Conservation (phyloP, 2,113 vertebrate species). For the Oncorhynchus gorbuscha region DNA sequence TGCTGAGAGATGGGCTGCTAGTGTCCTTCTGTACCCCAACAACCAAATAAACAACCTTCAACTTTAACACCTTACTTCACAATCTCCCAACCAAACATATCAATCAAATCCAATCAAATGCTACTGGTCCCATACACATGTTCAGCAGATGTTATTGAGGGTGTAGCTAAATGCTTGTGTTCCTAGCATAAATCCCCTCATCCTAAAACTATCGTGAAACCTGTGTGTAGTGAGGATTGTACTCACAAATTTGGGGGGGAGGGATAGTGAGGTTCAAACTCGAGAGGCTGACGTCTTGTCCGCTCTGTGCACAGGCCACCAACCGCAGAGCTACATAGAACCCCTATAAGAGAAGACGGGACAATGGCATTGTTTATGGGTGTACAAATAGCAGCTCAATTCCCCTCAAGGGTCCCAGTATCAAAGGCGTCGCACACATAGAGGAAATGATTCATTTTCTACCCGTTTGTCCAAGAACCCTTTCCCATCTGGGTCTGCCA, state of each 20-base stretch:
- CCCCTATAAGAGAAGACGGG: constrained; percentile 73
- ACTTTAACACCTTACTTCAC: no score
- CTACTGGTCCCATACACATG: no score
- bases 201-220: background rate
- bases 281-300: constrained; percentile 86
- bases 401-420: no score
- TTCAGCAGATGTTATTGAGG: background rate
- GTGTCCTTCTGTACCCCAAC: constrained; percentile 82
- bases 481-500: constrained; percentile 96
- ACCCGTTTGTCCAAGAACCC: constrained; percentile 98
- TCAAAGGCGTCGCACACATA: no score
- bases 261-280: constrained; percentile 83
- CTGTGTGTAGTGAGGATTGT: background rate
- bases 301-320: constrained; percentile 91
- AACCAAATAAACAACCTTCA: constrained; percentile 22
- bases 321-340: constrained; percentile 90
- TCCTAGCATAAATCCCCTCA: background rate
- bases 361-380: background rate
- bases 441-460: background rate
- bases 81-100: background rate
- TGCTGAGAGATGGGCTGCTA: constrained; percentile 85
- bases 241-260: constrained; percentile 96
- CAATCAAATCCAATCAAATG: background rate
- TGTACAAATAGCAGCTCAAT: no score
- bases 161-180: background rate